Base-by-base conservation (phyloP, 2,888 invertebrate genomes). In the Drosophila kuntzei region DNA sequence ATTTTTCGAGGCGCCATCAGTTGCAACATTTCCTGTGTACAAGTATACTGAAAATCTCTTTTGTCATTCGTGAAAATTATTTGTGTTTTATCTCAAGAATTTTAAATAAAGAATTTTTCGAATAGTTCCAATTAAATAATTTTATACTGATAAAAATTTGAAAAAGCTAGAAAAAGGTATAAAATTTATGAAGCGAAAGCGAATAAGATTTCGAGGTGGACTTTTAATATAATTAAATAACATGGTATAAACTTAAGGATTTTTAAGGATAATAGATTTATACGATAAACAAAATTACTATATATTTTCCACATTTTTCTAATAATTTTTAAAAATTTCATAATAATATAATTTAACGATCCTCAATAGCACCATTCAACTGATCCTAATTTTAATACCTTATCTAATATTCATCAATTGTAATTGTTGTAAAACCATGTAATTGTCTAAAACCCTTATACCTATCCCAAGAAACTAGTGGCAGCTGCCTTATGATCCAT, bases 401-500 rank as follows among this genome's bases (percentile, higher is more conserved):
- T 9, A 18, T 41, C 29, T 29, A 37, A 9, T 37, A 6, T 12
- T 12, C 1, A 7, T 16, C 2, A 16, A 27, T 8, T 8, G 2
- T 27, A 4, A 25, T 7, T 25, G 7, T 2, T 25, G 6, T 7
- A 5, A 44, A 41, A 11, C 14, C 16, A 25, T 6, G 8, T 27
- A 16, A n/a, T 51, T 18, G 18, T 18, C 32, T 9, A 36, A 12
- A 34, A n/a, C 12, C 22, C 34, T 14, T 22, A 0, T 11, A 14
- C 5, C 44, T 34, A 44, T 55, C 16, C 37, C 37, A 37, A 29
- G 14, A 57, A 70, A 51, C 41, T 51, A 36, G 46, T 49, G 66
- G 51, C 68, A 55, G 63, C 69, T 63, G 69, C 36, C 41, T 55
- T 62, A 54, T 74, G 74, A 67, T 68, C 55, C 37, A 71, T 80